phyloP scores from a whole-genome alignment of 2,888 invertebrate species.

The Leptopilina syphax region DNA sequence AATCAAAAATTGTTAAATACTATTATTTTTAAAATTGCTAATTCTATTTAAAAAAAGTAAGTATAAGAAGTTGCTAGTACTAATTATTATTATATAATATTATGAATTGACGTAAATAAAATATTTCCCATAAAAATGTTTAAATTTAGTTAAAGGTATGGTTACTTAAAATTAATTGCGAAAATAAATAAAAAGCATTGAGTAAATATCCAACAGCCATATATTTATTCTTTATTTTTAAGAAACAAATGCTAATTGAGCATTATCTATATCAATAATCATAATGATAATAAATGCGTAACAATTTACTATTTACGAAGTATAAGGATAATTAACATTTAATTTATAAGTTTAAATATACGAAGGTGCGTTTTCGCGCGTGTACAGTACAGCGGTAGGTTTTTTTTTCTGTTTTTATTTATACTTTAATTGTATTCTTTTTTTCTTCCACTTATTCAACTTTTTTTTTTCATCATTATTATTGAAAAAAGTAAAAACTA shows the following conservation, averaged over 20 bases:
- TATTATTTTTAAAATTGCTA: too few relatives aligned
- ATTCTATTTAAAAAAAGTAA: too few relatives aligned
- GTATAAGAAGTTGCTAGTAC: too few relatives aligned
- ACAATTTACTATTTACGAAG: constrained; percentile 75
- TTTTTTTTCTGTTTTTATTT: constrained; percentile 44
- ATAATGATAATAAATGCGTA: constrained; percentile 77
- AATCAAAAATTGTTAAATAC: too few relatives aligned
- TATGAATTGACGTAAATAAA: too few relatives aligned
- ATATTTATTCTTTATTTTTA: constrained; percentile 77
- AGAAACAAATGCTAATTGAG: constrained; percentile 78
- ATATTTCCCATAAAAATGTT: too few relatives aligned
- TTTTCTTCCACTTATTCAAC: neutral
- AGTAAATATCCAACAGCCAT: constrained; percentile 77
- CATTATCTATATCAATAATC: constrained; percentile 76
- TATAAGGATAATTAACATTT: constrained; percentile 76
- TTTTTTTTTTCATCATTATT: constrained; percentile 63
- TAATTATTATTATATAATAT: too few relatives aligned
- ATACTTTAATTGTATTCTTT: too few relatives aligned
- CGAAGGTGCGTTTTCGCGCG: constrained; percentile 69
- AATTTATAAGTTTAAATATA: constrained; percentile 76
- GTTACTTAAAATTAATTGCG: neutral
- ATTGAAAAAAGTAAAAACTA: constrained; percentile 73
- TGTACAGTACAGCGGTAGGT: constrained; percentile 70
- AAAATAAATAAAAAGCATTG: constrained; percentile 49
- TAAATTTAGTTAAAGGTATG: too few relatives aligned